Conservation (phyloP, 2,797 vertebrate genomes). For the Artibeus jamaicensis region DNA sequence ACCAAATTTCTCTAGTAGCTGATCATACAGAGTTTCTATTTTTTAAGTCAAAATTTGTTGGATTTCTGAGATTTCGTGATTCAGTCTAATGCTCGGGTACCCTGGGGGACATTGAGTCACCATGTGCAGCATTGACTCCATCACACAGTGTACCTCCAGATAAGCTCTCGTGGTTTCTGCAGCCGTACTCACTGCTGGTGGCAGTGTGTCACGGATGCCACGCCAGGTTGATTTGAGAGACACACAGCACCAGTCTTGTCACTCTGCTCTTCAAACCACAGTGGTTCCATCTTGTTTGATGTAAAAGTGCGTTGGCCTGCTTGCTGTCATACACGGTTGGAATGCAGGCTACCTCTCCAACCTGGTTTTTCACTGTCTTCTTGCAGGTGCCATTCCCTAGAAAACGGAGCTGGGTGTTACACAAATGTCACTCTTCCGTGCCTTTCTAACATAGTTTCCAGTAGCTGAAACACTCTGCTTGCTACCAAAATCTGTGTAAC, state of each 20-base stretch:
- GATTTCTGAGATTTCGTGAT: slow-evolving; percentile 23
- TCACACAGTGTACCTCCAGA: not conserved
- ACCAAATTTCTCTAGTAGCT: not conserved
- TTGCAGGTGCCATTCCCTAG: not conserved
- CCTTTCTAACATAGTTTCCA: not conserved
- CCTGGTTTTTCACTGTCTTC: not conserved
- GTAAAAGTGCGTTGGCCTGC: not conserved
- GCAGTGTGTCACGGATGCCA: not conserved
- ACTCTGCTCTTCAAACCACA: not conserved
- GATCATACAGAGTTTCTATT: not conserved
- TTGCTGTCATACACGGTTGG: not conserved
- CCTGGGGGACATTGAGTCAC: not conserved
- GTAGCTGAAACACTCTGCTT: not conserved
- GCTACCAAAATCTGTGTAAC: not conserved
- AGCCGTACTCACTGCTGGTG: not conserved
- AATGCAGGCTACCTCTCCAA: not conserved
- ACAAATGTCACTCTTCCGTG: not conserved
- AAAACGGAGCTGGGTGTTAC: not conserved
- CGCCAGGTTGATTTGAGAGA: not conserved
- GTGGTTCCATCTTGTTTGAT: not conserved
- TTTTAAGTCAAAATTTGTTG: slow-evolving; percentile 6
- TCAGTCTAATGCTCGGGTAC: not conserved
- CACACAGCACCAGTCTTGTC: not conserved
- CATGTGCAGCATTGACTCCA: not conserved
- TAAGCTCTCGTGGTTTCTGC: not conserved